A percentile compares a stretch with the other conserved stretches of the same genome.
Evolutionary conservation across 2,888 invertebrate species (phyloP).

Genomic region (Acronicta aceris): DNA sequence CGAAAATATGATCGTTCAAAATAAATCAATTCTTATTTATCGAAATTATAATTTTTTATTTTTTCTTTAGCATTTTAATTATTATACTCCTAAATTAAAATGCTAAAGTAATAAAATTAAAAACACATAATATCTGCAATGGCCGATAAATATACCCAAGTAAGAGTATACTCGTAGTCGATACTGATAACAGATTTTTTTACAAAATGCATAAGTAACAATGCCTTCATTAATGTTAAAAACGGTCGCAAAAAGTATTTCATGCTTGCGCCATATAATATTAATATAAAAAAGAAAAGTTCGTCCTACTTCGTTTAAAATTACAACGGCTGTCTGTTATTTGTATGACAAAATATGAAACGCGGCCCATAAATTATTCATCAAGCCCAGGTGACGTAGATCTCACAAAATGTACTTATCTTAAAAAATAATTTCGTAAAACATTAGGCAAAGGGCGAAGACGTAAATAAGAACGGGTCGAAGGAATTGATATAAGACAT

Average conservation of each 20-base stretch:
- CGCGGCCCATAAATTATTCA: slow-evolving; percentile 71
- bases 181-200: not conserved
- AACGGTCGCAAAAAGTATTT: slow-evolving; percentile 13
- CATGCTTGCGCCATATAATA: slow-evolving; percentile 16
- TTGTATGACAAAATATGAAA: slow-evolving; percentile 66
- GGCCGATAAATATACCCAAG: too few species aligned
- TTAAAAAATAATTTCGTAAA: slow-evolving; percentile 60
- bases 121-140: not conserved
- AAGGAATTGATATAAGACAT: slow-evolving; percentile 70
- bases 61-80: too few species aligned
- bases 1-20: too few species aligned
- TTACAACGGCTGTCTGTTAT: slow-evolving; percentile 64
- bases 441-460: slow-evolving; percentile 33
- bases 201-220: not conserved
- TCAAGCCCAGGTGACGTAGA: slow-evolving; percentile 65
- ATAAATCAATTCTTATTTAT: too few species aligned
- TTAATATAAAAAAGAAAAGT: slow-evolving; percentile 37
- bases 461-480: slow-evolving; percentile 60
- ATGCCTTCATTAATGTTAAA: slow-evolving; percentile 6
- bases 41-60: too few species aligned
- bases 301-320: slow-evolving; percentile 55
- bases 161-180: too few species aligned
- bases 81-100: too few species aligned
- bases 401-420: slow-evolving; percentile 65
- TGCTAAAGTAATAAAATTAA: too few species aligned